These are phyloP conservation scores for Mystacornis crossleyi DNA, from an alignment of 2,113 vertebrate species.

Conservation along the genomic window DNA sequence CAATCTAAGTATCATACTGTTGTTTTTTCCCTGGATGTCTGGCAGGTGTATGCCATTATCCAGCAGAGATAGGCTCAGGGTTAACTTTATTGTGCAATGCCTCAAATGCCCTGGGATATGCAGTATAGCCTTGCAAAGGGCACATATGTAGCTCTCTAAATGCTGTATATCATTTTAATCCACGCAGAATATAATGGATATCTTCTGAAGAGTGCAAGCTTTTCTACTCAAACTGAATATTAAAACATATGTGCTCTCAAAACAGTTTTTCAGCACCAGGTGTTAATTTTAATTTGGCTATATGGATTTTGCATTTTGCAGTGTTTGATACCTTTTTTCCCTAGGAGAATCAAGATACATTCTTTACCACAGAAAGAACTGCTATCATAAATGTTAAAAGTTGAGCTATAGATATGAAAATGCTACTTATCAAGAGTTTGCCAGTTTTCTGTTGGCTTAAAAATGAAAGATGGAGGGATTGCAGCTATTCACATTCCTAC, in stretches of 20 bases:
- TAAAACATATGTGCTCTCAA: conserved; percentile 33
- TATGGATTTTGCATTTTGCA: background rate
- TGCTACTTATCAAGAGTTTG: background rate
- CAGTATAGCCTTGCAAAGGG: conserved; percentile 22
- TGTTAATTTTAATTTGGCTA: conserved; percentile 38
- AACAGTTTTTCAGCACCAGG: background rate
- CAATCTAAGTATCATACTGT: conserved; percentile 48
- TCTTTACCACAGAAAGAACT: background rate
- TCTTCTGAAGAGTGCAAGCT: conserved; percentile 27
- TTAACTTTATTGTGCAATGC: conserved; percentile 36
- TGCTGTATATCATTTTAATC: conserved; percentile 61
- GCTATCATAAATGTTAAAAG: background rate
- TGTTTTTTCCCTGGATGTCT: conserved; percentile 48
- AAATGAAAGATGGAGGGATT: background rate
- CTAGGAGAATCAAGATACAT: background rate
- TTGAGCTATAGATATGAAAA: background rate
- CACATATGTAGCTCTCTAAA: conserved; percentile 45
- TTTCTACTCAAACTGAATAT: conserved; percentile 20
- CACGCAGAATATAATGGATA: conserved; percentile 31
- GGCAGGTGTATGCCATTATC: conserved; percentile 64
- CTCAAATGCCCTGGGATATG: conserved; percentile 51
- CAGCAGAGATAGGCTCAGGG: conserved; percentile 34
- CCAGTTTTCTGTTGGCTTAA: background rate
- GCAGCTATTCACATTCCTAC: background rate
- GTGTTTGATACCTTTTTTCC: background rate